Evolutionary conservation across 2,888 invertebrate genomes (phyloP), one percentile per base, ranked within the genome.

Genomic region (Sphaerophoria taeniata): DNA sequence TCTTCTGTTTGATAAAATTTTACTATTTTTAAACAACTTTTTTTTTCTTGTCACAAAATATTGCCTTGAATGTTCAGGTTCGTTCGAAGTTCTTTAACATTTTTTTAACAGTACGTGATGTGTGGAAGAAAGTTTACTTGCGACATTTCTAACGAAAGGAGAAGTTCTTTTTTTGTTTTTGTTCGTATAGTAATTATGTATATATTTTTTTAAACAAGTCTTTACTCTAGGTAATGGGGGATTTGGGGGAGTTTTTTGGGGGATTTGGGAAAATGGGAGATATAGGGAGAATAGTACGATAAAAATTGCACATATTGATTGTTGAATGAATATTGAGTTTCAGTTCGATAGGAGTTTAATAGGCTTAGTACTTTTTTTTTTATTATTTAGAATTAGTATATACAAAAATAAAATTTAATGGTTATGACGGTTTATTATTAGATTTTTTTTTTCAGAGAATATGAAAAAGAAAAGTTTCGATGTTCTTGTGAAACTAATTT

Each of bases 1-100:
- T 76, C 51, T 14, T 58, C 60, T 79, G 16, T 69, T 84, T 87
- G 82, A 88, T 88, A 88, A 88, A 88, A 72, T 85, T 85, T 87
- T 43, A 73, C 87, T 87, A 88, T 87, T 73, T 79, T 34, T 77
- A 69, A 53, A 61, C 53, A 74, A 53, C 65, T 56, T 55, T 47
- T 4, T 74, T 87, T 74, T 70, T 12, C 71, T 76, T 80, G 55
- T 76, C 80, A 80, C 80, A 85, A 85, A 85, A 84, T 84, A 84
- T 84, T 80, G 80, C 84, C 84, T 60, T 75, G 74, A 65, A 45
- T 49, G 61, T 65, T 60, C 24, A 47, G 31, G 51, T 55, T 61
- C 6, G 11, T 47, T 14, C 34, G 9, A 0, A 43, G 43, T n/a
- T 36, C 33, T 65, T 33, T 53, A 56, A 67, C 60, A 16, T 83